Percentiles rank a stretch among this genome's conserved stretches.
phyloP scores from a whole-genome alignment of 1,140 invertebrate genomes.

The Papilio machaon region DNA sequence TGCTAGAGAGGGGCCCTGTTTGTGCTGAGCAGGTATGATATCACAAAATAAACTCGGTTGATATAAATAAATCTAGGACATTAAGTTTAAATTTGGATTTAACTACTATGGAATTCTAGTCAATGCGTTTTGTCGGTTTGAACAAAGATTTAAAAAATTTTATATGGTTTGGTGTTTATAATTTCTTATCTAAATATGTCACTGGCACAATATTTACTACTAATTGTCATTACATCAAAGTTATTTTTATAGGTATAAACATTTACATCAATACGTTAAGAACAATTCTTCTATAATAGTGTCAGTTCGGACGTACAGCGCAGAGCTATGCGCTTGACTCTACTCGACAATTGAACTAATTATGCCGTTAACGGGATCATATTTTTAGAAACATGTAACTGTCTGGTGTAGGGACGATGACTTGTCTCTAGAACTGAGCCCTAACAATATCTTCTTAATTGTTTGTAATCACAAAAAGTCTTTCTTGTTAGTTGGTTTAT shows the following conservation, averaged over 20 bases:
- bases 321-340: conserved; percentile 2
- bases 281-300: neutral
- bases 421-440: neutral
- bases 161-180: no score
- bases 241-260: neutral
- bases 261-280: neutral
- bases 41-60: conserved; percentile 56
- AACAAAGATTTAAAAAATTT: no score
- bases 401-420: neutral
- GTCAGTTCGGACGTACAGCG: neutral
- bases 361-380: conserved; percentile 12
- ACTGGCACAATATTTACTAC: neutral
- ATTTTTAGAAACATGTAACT: conserved; percentile 38
- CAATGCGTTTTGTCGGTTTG: neutral
- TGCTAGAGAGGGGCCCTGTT: conserved; percentile 62
- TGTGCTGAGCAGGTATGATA: conserved; percentile 67
- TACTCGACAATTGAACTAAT: conserved; percentile 37
- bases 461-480: neutral
- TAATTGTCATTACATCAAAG: neutral
- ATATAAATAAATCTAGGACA: conserved; percentile 2
- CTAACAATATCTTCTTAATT: conserved; percentile 1
- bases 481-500: no score
- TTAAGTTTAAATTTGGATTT: neutral
- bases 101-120: neutral
- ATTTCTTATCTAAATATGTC: neutral